Conservation (phyloP, 2,797 vertebrate genomes). For the Melopsittacus undulatus region DNA sequence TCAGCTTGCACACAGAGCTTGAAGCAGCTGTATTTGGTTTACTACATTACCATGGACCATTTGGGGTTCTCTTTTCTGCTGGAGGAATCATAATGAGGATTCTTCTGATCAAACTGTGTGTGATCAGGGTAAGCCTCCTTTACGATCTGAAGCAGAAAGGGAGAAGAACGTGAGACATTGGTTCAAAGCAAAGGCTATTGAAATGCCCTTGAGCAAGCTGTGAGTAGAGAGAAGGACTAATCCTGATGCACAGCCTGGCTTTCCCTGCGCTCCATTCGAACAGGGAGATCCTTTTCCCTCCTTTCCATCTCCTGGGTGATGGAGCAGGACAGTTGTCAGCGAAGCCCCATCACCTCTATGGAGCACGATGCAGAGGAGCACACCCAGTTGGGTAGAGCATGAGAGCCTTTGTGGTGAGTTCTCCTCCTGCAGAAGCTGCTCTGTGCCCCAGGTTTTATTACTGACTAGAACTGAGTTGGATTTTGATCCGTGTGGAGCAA, state of each 20-base stretch:
- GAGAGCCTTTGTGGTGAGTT: not conserved
- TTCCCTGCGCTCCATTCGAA: not conserved
- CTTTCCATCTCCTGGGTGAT: not conserved
- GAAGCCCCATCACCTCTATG: not conserved
- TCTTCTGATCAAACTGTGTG: constrained; percentile 96
- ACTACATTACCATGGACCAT: constrained; percentile 91
- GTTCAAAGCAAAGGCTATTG: not conserved
- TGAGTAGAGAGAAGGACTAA: not conserved
- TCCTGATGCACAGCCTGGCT: not conserved
- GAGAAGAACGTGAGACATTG: not conserved
- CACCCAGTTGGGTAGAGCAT: not conserved
- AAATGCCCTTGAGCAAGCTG: not conserved
- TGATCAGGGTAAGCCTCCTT: constrained; percentile 95
- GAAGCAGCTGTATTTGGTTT: not conserved
- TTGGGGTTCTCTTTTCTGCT: constrained; percentile 92
- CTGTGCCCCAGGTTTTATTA: not conserved
- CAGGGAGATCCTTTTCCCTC: not conserved
- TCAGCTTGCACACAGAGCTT: not conserved
- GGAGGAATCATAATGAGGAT: constrained; percentile 88
- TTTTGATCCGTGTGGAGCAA: not conserved
- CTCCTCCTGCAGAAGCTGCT: not conserved
- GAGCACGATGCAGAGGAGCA: not conserved
- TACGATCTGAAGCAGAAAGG: constrained; percentile 82
- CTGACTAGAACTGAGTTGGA: not conserved
- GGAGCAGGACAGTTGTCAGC: not conserved